Evolutionary conservation across 2,888 invertebrate genomes (phyloP), one percentile per base, ranked within the genome.

Genomic region (Eilema caniola): DNA sequence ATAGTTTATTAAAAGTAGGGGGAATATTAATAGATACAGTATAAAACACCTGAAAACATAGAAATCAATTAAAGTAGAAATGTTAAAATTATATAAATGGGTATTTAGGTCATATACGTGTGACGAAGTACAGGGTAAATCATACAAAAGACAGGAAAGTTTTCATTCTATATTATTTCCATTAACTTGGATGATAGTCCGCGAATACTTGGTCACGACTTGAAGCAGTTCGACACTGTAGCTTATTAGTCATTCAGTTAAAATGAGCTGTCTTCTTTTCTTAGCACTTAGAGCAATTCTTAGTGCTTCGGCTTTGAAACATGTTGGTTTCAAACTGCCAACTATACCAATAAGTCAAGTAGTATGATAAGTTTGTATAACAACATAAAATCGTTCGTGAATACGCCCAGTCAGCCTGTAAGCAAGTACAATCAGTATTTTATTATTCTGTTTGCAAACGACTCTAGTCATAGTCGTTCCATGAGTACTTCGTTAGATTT

Each of bases 11-110:
- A 84, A 82, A 80, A 86, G 88, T 88, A 88, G 89, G 90, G 90
- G 90, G 87, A 88, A 90, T 88, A 89, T 89, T 86, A 85, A 89
- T 86, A 89, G 85, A 85, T 71, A 82, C 77, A 80, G 81, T 76
- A 82, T 84, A 82, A 83, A 86, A 89, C 84, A 94, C 93, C 94
- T 94, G 94, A 88, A 94, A 94, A 89, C 87, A 93, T 90, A 92
- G 86, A 88, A 86, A 85, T 77, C 78, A 84, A 85, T 84, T 81
- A 83, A 79, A 86, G 85, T 75, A 71, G 74, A 76, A 79, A 72
- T 67, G 71, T 69, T 76, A 63, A 74, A 74, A 72, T 74, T 57
- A 69, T 69, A 73, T 72, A 73, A 77, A 63, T 75, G 73, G 62
- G 57, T 53, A 57, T 23, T 61, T 28, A 41, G 14, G 16, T 61